Evolutionary conservation across 2,888 invertebrate species (phyloP).

Genomic region (Leptopilina drosophilae): DNA sequence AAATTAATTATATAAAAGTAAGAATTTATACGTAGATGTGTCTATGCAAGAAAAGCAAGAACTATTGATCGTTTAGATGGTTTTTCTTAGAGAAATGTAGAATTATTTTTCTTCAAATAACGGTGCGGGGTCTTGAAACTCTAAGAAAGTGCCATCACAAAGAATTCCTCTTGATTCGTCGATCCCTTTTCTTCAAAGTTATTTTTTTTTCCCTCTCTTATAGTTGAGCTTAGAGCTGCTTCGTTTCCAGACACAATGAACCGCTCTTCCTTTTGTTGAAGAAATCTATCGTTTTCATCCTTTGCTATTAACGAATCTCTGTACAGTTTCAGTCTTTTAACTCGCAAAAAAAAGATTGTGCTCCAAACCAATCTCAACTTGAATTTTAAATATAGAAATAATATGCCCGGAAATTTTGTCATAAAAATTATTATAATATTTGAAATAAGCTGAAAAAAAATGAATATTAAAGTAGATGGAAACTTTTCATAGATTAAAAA

Average conservation of each 20-base stretch:
- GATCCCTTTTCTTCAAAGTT: not conserved
- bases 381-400: not conserved
- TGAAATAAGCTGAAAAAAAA: no score
- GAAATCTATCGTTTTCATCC: slow-evolving; percentile 26
- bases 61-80: not conserved
- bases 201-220: slow-evolving; percentile 11
- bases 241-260: slow-evolving; percentile 26
- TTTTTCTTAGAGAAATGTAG: not conserved
- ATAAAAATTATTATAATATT: no score
- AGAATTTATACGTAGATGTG: no score
- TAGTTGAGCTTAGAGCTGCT: slow-evolving; percentile 20
- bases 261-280: slow-evolving; percentile 26
- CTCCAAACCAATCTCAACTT: not conserved
- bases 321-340: slow-evolving; percentile 9
- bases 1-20: no score
- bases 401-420: no score
- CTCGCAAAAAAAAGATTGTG: not conserved
- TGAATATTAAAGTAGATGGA: no score
- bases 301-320: slow-evolving; percentile 15
- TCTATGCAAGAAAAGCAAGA: not conserved
- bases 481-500: no score
- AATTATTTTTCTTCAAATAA: slow-evolving; percentile 21
- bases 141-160: not conserved
- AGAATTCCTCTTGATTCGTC: slow-evolving; percentile 28
- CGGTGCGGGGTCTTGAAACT: not conserved